phyloP scores from a whole-genome alignment of 2,797 vertebrate genomes.

The Amphiprion clarkii region DNA sequence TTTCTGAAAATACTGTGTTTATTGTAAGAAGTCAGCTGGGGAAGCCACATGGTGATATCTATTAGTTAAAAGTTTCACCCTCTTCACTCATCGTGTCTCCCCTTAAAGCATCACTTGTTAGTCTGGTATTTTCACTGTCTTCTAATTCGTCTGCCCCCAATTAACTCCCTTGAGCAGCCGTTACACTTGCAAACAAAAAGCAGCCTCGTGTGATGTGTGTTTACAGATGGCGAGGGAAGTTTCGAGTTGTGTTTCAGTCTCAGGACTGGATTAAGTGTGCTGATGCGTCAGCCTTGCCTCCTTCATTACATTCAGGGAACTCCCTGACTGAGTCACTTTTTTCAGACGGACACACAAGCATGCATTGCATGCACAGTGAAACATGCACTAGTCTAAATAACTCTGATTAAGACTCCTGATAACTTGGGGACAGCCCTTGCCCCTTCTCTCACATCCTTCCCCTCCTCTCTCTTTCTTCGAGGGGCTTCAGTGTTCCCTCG shows the following conservation, averaged over 20 bases:
- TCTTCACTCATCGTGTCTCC: too few relatives aligned
- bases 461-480: conserved; percentile 2
- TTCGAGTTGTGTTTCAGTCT: conserved; percentile 1
- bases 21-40: too few relatives aligned
- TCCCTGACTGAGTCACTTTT: conserved; percentile 60
- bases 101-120: background rate
- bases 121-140: background rate
- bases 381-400: background rate
- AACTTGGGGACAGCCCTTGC: conserved; percentile 53
- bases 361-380: background rate
- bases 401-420: conserved; percentile 41
- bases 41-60: too few relatives aligned
- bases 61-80: too few relatives aligned
- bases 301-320: conserved; percentile 57
- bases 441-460: conserved; percentile 23
- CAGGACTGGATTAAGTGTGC: conserved; percentile 30
- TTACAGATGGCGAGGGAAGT: conserved; percentile 15
- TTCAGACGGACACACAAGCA: conserved; percentile 42
- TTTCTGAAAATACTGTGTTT: too few relatives aligned
- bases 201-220: conserved; percentile 12
- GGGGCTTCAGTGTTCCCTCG: conserved; percentile 41
- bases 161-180: background rate
- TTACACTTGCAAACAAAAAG: conserved; percentile 18
- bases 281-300: conserved; percentile 29
- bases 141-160: conserved; percentile 4